Evolutionary conservation across 2,888 invertebrate genomes (phyloP).

Genomic region (Athalia rosae): DNA sequence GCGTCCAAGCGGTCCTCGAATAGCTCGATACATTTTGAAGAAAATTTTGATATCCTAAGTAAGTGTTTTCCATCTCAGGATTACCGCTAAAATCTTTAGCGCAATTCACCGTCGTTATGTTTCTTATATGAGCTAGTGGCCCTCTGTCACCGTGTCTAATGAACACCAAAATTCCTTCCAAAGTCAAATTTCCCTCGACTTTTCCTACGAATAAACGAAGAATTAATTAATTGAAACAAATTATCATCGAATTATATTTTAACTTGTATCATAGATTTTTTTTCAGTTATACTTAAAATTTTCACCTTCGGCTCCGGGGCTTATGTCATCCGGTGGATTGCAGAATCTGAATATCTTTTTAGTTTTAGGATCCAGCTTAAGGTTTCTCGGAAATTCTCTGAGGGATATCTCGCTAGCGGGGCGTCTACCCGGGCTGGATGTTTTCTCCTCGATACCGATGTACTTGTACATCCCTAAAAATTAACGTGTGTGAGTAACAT

Average conservation of each 20-base stretch:
- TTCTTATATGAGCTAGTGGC: slow-evolving; percentile 88
- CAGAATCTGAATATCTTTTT: slow-evolving; percentile 82
- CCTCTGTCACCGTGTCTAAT: slow-evolving; percentile 94
- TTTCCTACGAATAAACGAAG: slow-evolving; percentile 70
- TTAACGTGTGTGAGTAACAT: slow-evolving; percentile 37
- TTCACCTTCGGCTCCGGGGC: slow-evolving; percentile 84
- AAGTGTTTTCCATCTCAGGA: slow-evolving; percentile 62
- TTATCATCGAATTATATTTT: neutral
- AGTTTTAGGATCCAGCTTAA: slow-evolving; percentile 79
- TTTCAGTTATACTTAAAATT: neutral
- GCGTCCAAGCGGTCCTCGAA: slow-evolving; percentile 78
- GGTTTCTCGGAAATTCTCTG: slow-evolving; percentile 74
- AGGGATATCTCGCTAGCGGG: slow-evolving; percentile 72
- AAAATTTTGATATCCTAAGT: slow-evolving; percentile 65
- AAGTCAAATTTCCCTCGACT: slow-evolving; percentile 77
- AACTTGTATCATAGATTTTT: neutral
- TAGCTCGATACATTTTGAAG: slow-evolving; percentile 65
- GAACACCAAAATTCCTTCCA: slow-evolving; percentile 84
- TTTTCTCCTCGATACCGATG: slow-evolving; percentile 78
- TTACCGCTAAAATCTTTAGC: slow-evolving; percentile 74
- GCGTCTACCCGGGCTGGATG: slow-evolving; percentile 70
- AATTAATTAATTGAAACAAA: slow-evolving; percentile 65
- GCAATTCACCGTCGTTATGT: slow-evolving; percentile 87
- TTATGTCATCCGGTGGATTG: slow-evolving; percentile 83
- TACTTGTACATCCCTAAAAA: slow-evolving; percentile 86